Evolutionary conservation across 2,888 invertebrate genomes (phyloP), one percentile per base, ranked within the genome.

Genomic region (Caenorhabditis sp.): DNA sequence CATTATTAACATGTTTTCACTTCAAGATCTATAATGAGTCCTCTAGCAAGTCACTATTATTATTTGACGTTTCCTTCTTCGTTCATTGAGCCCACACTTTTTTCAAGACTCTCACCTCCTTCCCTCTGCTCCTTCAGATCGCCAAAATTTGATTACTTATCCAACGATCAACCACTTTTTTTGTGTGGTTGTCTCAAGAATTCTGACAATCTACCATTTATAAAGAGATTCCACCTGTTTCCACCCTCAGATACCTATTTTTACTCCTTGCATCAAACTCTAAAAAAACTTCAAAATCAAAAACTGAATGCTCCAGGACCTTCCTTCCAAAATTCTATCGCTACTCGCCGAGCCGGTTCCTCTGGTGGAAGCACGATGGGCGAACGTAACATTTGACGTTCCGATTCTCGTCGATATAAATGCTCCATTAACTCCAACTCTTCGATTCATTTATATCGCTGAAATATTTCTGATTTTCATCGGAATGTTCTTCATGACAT

Each of bases 331-430:
- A 56, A 79, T 79, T 56, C 44, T 54, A 16, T 70, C 69, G 6
- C 35, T 64, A 54, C 79, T 79, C 35, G 63, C 63, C 19, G 79
- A 70, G 16, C 69, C 79, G 19, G 41, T 77, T 59, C 82, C 82
- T 5, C 54, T 82, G 31, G 76, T 82, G 44, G 70, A 72, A 31
- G 61, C 72, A 38, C 49, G 47, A 59, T 82, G 82, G 82, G 59
- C 66, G 51, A 82, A 82, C 31, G 54, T 82, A 41, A 66, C 82
- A 28, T 82, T 77, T 58, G 77, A 70, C 26, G 77, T 82, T n/a
- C 77, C 82, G 35, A 69, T 82, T 28, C 56, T 82, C 3, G 77
- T 82, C n/a, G 82, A 77, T 41, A 73, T 77, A 54, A 44, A 41
- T 61, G 51, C 54, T 35, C 77, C 82, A 14, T n/a, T 73, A 16